These are phyloP conservation scores for Pollenia angustigena DNA, from an alignment of 2,888 invertebrate species.

Conservation along the genomic window DNA sequence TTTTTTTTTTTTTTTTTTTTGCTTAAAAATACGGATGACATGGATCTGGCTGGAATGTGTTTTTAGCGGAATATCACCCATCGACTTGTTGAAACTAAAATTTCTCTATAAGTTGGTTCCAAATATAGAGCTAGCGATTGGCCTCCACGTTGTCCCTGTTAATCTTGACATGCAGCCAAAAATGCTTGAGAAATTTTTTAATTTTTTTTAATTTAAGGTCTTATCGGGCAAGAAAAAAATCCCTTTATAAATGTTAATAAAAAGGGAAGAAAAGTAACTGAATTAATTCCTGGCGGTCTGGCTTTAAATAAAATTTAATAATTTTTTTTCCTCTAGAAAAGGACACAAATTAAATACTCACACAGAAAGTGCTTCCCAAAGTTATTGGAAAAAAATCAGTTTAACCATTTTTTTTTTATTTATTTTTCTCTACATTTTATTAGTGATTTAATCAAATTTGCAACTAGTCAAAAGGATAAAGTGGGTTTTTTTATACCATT, in stretches of 20 bases:
- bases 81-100: no score
- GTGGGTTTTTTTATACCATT: background rate
- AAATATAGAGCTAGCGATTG: no score
- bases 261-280: conserved; percentile 5
- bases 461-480: background rate
- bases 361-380: background rate
- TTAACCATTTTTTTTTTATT: conserved; percentile 6
- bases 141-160: no score
- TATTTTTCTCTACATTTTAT: background rate
- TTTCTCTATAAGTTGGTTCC: no score
- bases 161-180: no score
- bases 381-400: background rate
- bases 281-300: conserved; percentile 33
- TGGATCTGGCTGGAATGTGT: no score
- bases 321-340: background rate
- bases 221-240: background rate
- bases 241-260: background rate
- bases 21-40: no score
- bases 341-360: background rate
- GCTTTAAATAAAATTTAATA: background rate
- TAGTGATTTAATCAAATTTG: conserved; percentile 33
- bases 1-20: no score
- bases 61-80: no score
- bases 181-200: no score
- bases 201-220: no score